Conservation (phyloP, 2,797 vertebrate genomes). For the Peromyscus aztecus region DNA sequence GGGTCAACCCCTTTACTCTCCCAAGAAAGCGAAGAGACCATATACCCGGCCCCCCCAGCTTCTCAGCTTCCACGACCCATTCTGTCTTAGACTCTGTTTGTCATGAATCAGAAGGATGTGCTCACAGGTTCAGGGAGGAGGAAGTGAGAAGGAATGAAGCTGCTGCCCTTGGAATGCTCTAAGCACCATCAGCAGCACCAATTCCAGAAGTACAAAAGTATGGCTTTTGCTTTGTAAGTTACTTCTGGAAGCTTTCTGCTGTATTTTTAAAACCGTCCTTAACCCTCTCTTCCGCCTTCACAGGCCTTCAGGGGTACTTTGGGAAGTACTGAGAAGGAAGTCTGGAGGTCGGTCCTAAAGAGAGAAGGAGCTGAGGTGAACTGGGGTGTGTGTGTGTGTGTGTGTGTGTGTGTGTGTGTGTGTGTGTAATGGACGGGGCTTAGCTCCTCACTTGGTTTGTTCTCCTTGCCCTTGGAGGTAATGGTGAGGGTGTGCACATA, state of each 20-base stretch:
- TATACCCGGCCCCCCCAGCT: too few relatives aligned
- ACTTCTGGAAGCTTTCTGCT: background rate
- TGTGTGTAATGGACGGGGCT: background rate
- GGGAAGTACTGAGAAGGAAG: slow-evolving; percentile 36
- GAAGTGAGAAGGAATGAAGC: background rate
- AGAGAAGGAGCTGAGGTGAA: accelerated
- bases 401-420: too few relatives aligned
- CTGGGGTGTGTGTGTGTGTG: too few relatives aligned
- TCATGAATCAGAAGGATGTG: background rate
- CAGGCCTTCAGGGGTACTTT: background rate
- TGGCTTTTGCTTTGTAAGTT: background rate
- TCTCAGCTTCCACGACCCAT: background rate
- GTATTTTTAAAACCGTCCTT: background rate
- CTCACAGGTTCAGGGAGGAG: background rate
- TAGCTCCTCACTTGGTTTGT: slow-evolving; percentile 95
- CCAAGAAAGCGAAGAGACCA: background rate
- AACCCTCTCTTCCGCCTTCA: background rate
- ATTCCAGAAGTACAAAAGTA: background rate
- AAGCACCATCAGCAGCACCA: background rate
- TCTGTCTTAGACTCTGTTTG: background rate
- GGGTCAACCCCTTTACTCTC: background rate
- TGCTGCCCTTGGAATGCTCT: background rate
- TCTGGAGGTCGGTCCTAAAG: background rate
- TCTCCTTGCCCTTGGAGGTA: slow-evolving; percentile 95
- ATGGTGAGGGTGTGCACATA: slow-evolving; percentile 97